Base-by-base conservation (phyloP, 2,113 vertebrate species). In the Nettapus auritus region DNA sequence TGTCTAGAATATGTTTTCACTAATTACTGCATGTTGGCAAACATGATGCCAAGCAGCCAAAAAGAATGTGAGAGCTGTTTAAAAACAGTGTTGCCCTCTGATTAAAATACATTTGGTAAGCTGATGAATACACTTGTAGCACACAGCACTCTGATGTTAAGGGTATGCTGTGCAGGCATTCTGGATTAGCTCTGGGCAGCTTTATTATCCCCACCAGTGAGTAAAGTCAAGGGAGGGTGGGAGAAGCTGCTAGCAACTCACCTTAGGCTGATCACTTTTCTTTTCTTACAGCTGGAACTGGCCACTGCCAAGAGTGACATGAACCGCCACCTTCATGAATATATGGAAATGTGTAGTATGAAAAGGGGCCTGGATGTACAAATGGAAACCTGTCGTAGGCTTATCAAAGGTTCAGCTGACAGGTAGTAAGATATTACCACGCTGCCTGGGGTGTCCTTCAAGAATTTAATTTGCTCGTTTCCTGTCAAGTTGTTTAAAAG, bases 261-360 rank as follows among this genome's bases (percentile, higher is more conserved):
- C 44, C 36, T 44, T 6, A 8, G 70, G 48, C n/a, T 44, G 23
- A n/a, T 56, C 16, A 6, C 52, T 71, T 16, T 16, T 12, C 13
- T 46, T 31, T 48, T 22, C 56, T 44, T 62, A 5, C 89, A 99
- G 99, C 97, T 98, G 98, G 99, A 99, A 40, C 56, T 99, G 96
- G 99, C 99, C 75, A 99, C 98, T 0, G 99, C 99, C 34, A 99
- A 99, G 97, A 99, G 98, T 2, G 99, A 99, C 97, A 99, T 99
- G 99, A 99, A 99, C 81, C 94, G 99, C 7, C 99, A 99, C 85
- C 98, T 99, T 16, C 99, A 99, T 8, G 99, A 99, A 82, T 99
- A 99, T 95, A 99, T 99, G 99, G 99, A 99, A 86, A 99, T 99
- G 98, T 99, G 99, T 87, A 99, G 98, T 93, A 99, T 99, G 99